Base-by-base conservation (phyloP, 92 coral and sea anemone species). In the Epizoanthus illoricatus region DNA sequence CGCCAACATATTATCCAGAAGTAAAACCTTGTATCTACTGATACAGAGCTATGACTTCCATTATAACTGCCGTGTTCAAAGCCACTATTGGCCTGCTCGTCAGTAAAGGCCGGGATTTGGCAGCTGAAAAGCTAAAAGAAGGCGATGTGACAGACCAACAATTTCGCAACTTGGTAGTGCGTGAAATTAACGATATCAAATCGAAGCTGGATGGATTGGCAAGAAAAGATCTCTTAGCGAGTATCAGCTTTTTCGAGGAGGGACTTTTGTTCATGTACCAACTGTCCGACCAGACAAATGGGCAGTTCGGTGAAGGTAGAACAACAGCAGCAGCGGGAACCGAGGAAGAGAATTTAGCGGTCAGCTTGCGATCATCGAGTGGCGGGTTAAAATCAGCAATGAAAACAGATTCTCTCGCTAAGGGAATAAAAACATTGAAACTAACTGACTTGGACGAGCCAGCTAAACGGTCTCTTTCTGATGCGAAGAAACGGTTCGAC, bases 1-100 rank as follows among this genome's bases (percentile, higher is more conserved):
- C 47, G 5, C 3, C 5, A 42, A n/a, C 33, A 28, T 28, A 28
- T 28, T 28, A 28, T 28, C 1, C 1, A 1, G 33, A 28, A 28
- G 33, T 1, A 28, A 28, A 28, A 28, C 33, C 0, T 28, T 28
- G 1, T 28, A 0, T 28, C 1, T 28, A 28, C 33, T 28, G 33
- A 28, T 0, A 28, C 33, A 28, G 33, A 28, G 1, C 1, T 28
- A 87, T 87, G 90, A 73, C 86, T 19, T 74, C 83, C 10, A 76
- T 87, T 55, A 39, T 74, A 5, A 59, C 73, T 62, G 58, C 63
- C 39, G 84, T 83, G n/a, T 76, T 87, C 28, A 65, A 75, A 42
- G 74, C 56, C 20, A 89, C 92, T 5, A 13, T 90, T 55, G 88
- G 92, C 65, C 74, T 90, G 12, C 84, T 90, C 0, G 75, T 76